Evolutionary conservation across 2,113 vertebrate genomes (phyloP), one percentile per base, ranked within the genome.

Genomic region (Sphyrna mokarran): DNA sequence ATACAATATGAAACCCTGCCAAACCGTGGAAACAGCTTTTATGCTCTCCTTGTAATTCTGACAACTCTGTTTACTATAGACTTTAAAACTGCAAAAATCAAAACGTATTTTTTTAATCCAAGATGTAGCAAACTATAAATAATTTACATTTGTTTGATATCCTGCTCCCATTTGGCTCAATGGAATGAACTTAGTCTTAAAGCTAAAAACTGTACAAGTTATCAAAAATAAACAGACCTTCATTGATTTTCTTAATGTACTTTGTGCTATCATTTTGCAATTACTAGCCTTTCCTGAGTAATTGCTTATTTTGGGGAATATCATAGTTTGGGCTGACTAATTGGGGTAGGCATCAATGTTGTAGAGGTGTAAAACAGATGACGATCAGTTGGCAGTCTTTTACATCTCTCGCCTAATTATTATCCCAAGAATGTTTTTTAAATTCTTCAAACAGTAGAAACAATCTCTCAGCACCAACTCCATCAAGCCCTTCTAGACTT

Each of bases 41-140:
- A 66, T 37, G 63, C 37, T 90, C 54, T 40, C 14, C 16, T 58
- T 91, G 29, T 93, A 93, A 66, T 93, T 93, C 89, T 58, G 63
- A 66, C 63, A 93, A 18, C 9, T 85, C 48, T 10, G 29, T 10
- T 90, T 90, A 33, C 54, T 61, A 90, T 0, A 61, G 87, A 54
- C 26, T 90, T 90, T 61, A 58, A 89, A 91, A n/a, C 89, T 93
- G 58, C 43, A 87, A 37, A 93, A 66, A 37, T 20, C 3, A 16
- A 66, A n/a, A 93, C 37, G 16, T 66, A n/a, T 37, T 16, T 87
- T 91, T 66, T 87, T 26, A 54, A 93, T 40, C 61, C 61, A 93
- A 93, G 61, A 93, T 33, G 40, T 18, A 93, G 89, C 89, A 93
- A 93, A 93, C 61, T 93, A 66, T 63, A 93, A 13, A 66, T 66